phyloP scores from a whole-genome alignment of 1,140 invertebrate genomes.

The Drosophila simulans region DNA sequence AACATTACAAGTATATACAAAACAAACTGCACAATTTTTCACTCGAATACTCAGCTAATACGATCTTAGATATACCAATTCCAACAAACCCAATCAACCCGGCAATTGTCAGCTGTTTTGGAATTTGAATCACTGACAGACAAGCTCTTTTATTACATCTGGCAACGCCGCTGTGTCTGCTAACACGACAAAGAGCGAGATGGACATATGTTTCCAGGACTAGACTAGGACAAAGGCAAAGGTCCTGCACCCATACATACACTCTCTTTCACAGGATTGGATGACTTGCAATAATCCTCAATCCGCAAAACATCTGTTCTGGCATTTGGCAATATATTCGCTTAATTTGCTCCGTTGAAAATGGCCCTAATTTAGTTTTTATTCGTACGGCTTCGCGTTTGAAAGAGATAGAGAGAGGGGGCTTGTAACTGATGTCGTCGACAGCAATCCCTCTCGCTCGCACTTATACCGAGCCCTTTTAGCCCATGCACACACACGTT shows the following conservation, averaged over 20 bases:
- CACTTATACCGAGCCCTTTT: constrained; percentile 4
- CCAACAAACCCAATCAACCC: neutral
- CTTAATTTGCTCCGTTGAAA: constrained; percentile 14
- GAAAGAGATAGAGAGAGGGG: constrained; percentile 2
- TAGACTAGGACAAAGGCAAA: constrained; percentile 45
- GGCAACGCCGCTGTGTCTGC: constrained; percentile 14
- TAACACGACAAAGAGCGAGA: constrained; percentile 22
- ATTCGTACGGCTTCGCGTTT: constrained; percentile 21
- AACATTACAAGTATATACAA: neutral
- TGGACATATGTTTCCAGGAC: constrained; percentile 29
- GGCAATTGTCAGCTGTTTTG: constrained; percentile 36
- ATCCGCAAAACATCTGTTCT: constrained; percentile 28
- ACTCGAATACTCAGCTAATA: too few relatives aligned
- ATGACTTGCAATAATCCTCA: constrained; percentile 9
- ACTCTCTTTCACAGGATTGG: constrained; percentile 12
- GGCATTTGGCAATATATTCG: neutral
- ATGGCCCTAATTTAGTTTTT: constrained; percentile 13
- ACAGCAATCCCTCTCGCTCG: constrained; percentile 27
- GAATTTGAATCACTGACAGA: neutral
- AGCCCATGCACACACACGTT: constrained; percentile 41
- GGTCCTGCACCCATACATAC: constrained; percentile 12
- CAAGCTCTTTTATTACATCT: neutral
- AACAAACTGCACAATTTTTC: too few relatives aligned
- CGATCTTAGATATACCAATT: too few relatives aligned
- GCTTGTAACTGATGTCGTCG: constrained; percentile 39